Evolutionary conservation across 1,140 invertebrate genomes (phyloP).

Genomic region (Pogonus chalceus): DNA sequence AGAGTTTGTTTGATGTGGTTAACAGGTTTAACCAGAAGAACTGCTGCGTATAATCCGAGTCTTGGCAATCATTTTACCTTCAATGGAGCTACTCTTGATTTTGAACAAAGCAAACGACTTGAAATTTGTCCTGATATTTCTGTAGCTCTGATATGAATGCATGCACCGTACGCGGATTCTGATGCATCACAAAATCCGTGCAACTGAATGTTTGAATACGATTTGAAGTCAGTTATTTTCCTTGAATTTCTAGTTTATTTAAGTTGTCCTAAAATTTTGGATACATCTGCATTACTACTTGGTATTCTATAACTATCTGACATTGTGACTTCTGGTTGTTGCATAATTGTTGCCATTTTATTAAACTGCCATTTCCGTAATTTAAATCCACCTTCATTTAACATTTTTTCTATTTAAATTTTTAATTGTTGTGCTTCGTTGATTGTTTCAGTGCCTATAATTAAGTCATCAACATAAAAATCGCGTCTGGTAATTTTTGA

Average conservation of each 20-base stretch:
- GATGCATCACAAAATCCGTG: too few relatives aligned
- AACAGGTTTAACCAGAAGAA: constrained; percentile 21
- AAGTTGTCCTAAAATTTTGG: constrained; percentile 3
- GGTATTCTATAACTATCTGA: not conserved
- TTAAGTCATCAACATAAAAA: too few relatives aligned
- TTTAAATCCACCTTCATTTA: constrained; percentile 17
- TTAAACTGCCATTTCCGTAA: constrained; percentile 16
- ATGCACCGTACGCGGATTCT: constrained; percentile 29
- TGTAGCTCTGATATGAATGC: constrained; percentile 26
- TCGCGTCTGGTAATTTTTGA: too few relatives aligned
- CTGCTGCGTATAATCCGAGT: constrained; percentile 17
- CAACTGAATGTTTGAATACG: too few relatives aligned
- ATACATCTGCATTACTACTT: not conserved
- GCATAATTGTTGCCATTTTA: not conserved
- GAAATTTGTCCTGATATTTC: constrained; percentile 8
- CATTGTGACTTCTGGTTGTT: not conserved
- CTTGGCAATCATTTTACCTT: constrained; percentile 16
- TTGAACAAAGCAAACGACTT: constrained; percentile 19
- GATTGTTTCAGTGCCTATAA: too few relatives aligned
- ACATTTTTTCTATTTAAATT: too few relatives aligned
- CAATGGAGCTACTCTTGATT: constrained; percentile 21
- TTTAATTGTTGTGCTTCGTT: too few relatives aligned
- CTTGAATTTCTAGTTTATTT: too few relatives aligned
- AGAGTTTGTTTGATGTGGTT: constrained; percentile 19
- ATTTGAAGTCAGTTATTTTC: too few relatives aligned